Percentiles rank a stretch among this genome's conserved stretches.
These are phyloP conservation scores for Proisotoma minuta DNA, from an alignment of 2,888 invertebrate species.

Conservation along the genomic window DNA sequence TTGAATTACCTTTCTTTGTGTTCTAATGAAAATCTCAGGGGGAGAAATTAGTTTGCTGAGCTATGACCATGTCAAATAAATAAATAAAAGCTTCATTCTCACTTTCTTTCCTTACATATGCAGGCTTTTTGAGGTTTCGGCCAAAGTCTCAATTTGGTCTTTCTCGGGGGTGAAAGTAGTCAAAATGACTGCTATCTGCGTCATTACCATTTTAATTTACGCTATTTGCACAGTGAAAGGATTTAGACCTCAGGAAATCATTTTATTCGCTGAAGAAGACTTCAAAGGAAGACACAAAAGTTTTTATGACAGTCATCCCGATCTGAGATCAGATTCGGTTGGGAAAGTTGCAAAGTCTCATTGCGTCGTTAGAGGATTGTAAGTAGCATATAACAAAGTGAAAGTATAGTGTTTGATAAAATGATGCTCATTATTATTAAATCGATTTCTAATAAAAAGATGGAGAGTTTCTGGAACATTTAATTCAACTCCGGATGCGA, in stretches of 20 bases:
- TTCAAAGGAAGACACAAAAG: slow-evolving; percentile 28
- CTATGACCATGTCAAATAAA: too few species aligned
- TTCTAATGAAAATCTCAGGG: background rate
- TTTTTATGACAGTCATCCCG: slow-evolving; percentile 22
- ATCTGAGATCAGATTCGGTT: slow-evolving; percentile 24
- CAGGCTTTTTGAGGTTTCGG: too few species aligned
- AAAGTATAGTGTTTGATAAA: background rate
- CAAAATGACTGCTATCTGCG: too few species aligned
- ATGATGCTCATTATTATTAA: background rate
- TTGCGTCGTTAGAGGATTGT: slow-evolving; percentile 35
- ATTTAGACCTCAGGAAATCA: slow-evolving; percentile 31
- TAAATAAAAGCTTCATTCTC: too few species aligned
- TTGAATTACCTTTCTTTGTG: background rate
- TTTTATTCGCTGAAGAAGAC: slow-evolving; percentile 28
- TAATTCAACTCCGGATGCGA: slow-evolving; percentile 26
- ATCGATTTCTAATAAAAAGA: too few species aligned
- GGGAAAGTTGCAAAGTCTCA: slow-evolving; percentile 35
- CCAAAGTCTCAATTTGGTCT: too few species aligned
- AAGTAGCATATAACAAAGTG: slow-evolving; percentile 8
- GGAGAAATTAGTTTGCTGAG: too few species aligned
- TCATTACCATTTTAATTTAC: too few species aligned
- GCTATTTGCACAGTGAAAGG: background rate
- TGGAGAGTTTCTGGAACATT: slow-evolving; percentile 38
- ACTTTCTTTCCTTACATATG: too few species aligned
- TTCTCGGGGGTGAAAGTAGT: too few species aligned